phyloP scores from a whole-genome alignment of 1,140 invertebrate species.

The Drosophila aff. region DNA sequence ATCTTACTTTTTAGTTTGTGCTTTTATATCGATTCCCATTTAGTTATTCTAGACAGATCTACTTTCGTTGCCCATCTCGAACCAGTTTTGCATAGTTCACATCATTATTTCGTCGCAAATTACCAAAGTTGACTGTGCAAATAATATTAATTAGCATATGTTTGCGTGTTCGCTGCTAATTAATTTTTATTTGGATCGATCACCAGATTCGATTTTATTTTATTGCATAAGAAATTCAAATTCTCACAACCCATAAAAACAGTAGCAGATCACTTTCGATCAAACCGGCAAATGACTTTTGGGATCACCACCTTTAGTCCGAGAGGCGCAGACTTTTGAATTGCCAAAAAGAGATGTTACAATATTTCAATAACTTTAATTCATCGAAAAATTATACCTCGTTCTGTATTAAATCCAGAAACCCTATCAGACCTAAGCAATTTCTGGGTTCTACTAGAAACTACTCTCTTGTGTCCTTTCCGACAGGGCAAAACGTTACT shows the following conservation, averaged over 20 bases:
- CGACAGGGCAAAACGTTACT: too few relatives aligned
- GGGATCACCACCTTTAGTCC: too few relatives aligned
- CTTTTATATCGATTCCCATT: neutral
- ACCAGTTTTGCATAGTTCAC: conserved; percentile 22
- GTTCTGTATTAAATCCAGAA: too few relatives aligned
- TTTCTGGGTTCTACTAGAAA: too few relatives aligned
- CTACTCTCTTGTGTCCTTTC: too few relatives aligned
- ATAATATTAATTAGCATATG: conserved; percentile 27
- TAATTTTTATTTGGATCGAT: conserved; percentile 22
- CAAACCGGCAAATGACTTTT: neutral
- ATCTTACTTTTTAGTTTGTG: neutral
- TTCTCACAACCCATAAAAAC: conserved; percentile 10
- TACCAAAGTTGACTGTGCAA: conserved; percentile 31
- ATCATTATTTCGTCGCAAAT: conserved; percentile 18
- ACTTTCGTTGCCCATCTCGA: neutral
- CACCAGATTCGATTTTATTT: conserved; percentile 19
- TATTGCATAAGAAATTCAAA: conserved; percentile 28
- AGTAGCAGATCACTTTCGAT: conserved; percentile 7
- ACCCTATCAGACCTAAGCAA: too few relatives aligned
- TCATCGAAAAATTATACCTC: too few relatives aligned
- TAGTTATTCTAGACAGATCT: neutral
- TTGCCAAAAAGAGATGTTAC: neutral
- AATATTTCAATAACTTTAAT: neutral
- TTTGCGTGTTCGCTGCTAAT: conserved; percentile 33
- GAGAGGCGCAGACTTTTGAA: neutral